These are phyloP conservation scores for Cossypha heuglini DNA, from an alignment of 2,797 vertebrate species.

Conservation along the genomic window DNA sequence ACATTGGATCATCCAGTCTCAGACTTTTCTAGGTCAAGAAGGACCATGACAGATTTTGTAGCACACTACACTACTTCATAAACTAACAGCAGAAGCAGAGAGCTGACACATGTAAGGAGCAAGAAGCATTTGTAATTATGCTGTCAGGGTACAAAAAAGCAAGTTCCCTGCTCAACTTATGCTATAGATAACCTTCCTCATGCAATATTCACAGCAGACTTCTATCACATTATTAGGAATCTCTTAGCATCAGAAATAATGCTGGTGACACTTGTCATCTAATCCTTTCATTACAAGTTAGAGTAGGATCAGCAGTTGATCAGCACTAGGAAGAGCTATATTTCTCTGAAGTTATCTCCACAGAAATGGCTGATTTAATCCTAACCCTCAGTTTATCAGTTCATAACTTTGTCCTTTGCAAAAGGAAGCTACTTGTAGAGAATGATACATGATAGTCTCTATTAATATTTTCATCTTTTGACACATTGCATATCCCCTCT, in stretches of 20 bases:
- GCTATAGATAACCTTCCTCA: neutral
- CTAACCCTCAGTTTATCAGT: constrained; percentile 15
- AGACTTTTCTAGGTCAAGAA: constrained; percentile 2
- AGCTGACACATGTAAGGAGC: neutral
- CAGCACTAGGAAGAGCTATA: neutral
- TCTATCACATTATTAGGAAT: constrained; percentile 12
- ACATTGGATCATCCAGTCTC: neutral
- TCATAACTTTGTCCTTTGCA: neutral
- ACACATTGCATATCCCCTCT: neutral
- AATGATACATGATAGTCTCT: neutral
- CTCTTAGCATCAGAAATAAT: constrained; percentile 36
- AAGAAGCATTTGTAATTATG: neutral
- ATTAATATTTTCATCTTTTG: constrained; percentile 13
- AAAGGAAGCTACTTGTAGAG: neutral
- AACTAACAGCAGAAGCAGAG: neutral
- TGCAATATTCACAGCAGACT: neutral
- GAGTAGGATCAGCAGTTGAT: constrained; percentile 2
- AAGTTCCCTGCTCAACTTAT: neutral
- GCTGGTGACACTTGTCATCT: constrained; percentile 6
- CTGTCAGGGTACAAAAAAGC: neutral
- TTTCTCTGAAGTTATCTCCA: constrained; percentile 16
- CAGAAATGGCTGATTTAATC: constrained; percentile 11
- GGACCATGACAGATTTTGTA: neutral
- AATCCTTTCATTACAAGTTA: constrained; percentile 30
- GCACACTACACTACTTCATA: neutral